These are phyloP conservation scores for Helleia helle DNA, from an alignment of 2,888 invertebrate species.

Conservation along the genomic window DNA sequence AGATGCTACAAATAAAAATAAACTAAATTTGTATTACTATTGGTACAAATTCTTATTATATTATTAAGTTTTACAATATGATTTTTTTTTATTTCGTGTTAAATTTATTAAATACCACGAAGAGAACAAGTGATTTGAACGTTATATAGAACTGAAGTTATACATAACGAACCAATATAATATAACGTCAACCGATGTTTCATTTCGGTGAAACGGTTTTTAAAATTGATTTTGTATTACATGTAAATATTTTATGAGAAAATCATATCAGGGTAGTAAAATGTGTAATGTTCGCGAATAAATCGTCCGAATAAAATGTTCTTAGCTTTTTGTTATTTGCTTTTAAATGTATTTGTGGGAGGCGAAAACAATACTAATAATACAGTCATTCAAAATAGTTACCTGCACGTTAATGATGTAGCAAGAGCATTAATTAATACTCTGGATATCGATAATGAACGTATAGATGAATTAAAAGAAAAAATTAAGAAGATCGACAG, in stretches of 20 bases:
- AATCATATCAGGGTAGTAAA: slow-evolving; percentile 1
- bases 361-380: slow-evolving; percentile 15
- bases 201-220: neutral
- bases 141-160: too few species aligned
- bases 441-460: slow-evolving; percentile 25
- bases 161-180: neutral
- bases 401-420: slow-evolving; percentile 23
- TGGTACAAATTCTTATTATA: too few species aligned
- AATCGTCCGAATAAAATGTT: slow-evolving; percentile 6
- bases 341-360: slow-evolving; percentile 11
- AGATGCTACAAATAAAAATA: too few species aligned
- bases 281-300: slow-evolving; percentile 5
- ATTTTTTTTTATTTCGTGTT: too few species aligned
- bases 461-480: slow-evolving; percentile 37
- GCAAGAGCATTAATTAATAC: slow-evolving; percentile 27
- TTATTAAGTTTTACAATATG: too few species aligned
- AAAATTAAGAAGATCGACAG: slow-evolving; percentile 39
- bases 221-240: neutral
- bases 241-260: slow-evolving; percentile 1
- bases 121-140: too few species aligned
- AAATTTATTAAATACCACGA: too few species aligned
- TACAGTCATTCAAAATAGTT: neutral
- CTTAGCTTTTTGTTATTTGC: slow-evolving; percentile 10
- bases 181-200: neutral
- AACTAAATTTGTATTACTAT: too few species aligned